Evolutionary conservation across 1,140 invertebrate genomes (phyloP).

Genomic region (Platorchestia sp.): DNA sequence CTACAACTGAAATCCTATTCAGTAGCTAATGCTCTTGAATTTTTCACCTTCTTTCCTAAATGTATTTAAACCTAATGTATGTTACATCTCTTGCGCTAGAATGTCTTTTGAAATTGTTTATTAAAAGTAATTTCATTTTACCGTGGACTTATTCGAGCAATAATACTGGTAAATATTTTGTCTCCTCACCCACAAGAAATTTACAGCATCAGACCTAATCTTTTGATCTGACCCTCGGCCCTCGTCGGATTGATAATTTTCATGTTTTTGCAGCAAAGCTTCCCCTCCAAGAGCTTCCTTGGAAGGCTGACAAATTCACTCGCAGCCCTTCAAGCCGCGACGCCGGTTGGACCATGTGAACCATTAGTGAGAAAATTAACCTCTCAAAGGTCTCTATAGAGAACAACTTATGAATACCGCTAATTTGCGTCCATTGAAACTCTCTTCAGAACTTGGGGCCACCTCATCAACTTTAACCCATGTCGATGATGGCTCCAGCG

Average conservation of each 20-base stretch:
- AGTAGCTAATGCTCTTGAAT: neutral
- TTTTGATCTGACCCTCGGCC: neutral
- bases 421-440: constrained; percentile 52
- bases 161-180: neutral
- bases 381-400: constrained; percentile 49
- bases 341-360: constrained; percentile 18
- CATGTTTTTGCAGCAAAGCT: neutral
- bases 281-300: neutral
- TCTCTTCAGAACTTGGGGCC: constrained; percentile 45
- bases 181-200: neutral
- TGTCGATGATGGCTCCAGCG: constrained; percentile 43
- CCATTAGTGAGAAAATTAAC: constrained; percentile 52
- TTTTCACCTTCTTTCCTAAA: neutral
- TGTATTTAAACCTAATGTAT: neutral
- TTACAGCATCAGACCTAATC: neutral
- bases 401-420: constrained; percentile 50
- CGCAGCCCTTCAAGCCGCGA: neutral
- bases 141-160: neutral
- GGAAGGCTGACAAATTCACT: neutral
- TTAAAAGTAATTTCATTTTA: neutral
- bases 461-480: constrained; percentile 45
- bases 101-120: neutral
- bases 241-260: constrained; percentile 1
- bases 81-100: neutral
- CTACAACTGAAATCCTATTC: neutral